A percentile compares a stretch with the other conserved stretches of the same genome.
These are phyloP conservation scores for Cyclura pinguis DNA, from an alignment of 2,797 vertebrate genomes.

Conservation along the genomic window DNA sequence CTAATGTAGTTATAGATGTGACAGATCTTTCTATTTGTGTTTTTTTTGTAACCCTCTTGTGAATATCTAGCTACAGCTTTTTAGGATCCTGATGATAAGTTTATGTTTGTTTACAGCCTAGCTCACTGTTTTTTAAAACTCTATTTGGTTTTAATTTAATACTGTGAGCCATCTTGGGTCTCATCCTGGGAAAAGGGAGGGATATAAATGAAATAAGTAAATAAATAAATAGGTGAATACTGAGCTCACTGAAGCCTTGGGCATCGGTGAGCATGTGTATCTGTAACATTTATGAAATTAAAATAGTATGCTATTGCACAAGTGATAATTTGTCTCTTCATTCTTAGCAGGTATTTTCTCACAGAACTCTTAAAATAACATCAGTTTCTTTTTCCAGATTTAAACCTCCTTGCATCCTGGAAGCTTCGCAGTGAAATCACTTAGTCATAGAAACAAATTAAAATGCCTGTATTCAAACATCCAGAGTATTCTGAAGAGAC, in stretches of 20 bases:
- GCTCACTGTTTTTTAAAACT: not conserved
- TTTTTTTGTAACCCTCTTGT: not conserved
- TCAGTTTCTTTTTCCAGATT: slow-evolving; percentile 50
- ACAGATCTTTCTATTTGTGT: not conserved
- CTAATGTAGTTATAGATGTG: not conserved
- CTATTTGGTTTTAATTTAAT: too few relatives aligned
- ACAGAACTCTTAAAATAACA: not conserved
- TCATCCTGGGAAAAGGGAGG: too few relatives aligned
- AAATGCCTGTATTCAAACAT: slow-evolving; percentile 81
- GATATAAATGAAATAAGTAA: too few relatives aligned
- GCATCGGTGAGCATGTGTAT: not conserved
- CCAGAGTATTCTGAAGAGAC: slow-evolving; percentile 80
- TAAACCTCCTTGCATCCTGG: not conserved
- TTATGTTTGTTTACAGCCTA: not conserved
- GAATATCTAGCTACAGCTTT: not conserved
- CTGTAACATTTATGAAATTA: not conserved
- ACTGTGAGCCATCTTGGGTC: too few relatives aligned
- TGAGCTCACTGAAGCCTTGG: rapidly evolving
- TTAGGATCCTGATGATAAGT: not conserved
- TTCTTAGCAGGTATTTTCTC: not conserved
- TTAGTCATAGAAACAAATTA: slow-evolving; percentile 47
- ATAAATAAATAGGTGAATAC: not conserved
- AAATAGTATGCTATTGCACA: slow-evolving; percentile 7
- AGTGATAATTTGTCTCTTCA: not conserved
- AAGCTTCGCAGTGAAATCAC: rapidly evolving